These are phyloP conservation scores for Muscicapa adusta DNA, from an alignment of 2,113 vertebrate genomes.

Conservation along the genomic window DNA sequence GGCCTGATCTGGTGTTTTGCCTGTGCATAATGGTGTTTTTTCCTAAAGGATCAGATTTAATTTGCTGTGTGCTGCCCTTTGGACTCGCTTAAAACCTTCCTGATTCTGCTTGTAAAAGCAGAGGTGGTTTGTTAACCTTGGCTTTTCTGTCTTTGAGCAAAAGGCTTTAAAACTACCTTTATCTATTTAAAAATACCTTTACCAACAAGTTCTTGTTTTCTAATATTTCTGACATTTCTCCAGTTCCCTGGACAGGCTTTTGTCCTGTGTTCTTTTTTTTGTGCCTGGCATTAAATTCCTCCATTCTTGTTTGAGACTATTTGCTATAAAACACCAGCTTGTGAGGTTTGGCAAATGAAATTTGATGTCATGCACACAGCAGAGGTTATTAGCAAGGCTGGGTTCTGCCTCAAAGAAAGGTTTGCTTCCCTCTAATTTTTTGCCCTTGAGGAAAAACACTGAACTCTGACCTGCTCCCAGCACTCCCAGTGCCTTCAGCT, in stretches of 20 bases:
- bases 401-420: neutral
- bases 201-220: neutral
- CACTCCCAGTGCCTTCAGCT: neutral
- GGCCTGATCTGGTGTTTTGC: neutral
- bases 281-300: neutral
- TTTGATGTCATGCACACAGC: neutral
- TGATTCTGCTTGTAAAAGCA: neutral
- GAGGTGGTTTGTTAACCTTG: neutral
- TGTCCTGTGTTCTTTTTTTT: neutral
- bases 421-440: neutral
- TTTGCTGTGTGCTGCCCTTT: neutral
- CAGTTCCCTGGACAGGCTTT: conserved; percentile 37
- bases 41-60: neutral
- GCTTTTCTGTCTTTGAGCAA: neutral
- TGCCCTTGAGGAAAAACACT: neutral
- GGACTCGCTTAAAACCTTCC: neutral
- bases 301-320: neutral
- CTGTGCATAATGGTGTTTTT: neutral
- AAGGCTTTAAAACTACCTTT: neutral
- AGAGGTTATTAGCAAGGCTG: neutral
- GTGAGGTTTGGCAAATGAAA: neutral
- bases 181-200: neutral
- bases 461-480: neutral
- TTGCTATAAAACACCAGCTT: neutral
- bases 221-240: neutral